Evolutionary conservation across 2,797 vertebrate genomes (phyloP), one percentile per base, ranked within the genome.

Genomic region (Molossus alvarezi): DNA sequence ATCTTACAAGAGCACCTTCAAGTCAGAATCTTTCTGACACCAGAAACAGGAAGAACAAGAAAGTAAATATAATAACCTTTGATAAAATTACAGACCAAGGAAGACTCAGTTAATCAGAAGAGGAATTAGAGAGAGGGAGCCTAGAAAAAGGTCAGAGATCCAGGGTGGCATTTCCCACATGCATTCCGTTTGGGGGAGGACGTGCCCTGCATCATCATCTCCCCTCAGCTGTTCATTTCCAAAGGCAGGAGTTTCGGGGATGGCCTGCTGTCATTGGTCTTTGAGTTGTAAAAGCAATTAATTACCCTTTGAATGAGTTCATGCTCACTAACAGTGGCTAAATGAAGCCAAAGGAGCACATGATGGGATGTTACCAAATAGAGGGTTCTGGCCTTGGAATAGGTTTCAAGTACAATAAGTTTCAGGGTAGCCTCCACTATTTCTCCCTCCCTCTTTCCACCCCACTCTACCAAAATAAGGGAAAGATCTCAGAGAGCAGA

Each of bases 51-150:
- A 71, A 91, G 23, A 60, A 33, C 25, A 90, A 75, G 53, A 57
- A 90, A 73, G 41, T 27, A 76, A 33, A 64, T 58, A 73, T 3
- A 18, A 14, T 37, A 71, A 53, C 58, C 29, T 71, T 71, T 90
- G 69, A 41, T 79, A 51, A 73, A 85, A 65, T 41, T 64, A 55
- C 6, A 71, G 45, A 86, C 5, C 25, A 62, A 91, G 29, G 65
- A 65, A 58, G 60, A 75, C 20, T n/a, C 75, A 85, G 27, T 85
- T 60, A 55, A 55, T 85, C 55, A 85, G 79, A 85, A 95, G 94
- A 81, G 58, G 23, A 69, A 57, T 79, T 77, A 37, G 33, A 17
- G 64, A 58, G 45, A 55, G 7, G 13, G 62, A 90, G 60, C 21
- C 51, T 33, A 92, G 85, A 67, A 55, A 92, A 93, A 88, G 17